A percentile compares a stretch with the other conserved stretches of the same genome.
Conservation (phyloP, 2,888 invertebrate genomes). For the Campoplex nolae region DNA sequence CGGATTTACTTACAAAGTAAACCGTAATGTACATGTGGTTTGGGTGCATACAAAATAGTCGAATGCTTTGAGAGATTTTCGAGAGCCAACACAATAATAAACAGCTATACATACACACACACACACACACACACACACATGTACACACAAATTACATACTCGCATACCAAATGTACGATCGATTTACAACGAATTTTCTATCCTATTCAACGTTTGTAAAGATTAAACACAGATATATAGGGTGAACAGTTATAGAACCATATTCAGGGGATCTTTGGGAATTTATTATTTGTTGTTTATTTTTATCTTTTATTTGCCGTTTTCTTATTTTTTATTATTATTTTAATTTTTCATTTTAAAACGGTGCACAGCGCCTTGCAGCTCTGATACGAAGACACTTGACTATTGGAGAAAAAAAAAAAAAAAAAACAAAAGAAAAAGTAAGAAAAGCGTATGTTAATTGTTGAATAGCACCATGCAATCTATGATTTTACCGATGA, state of each 20-base stretch:
- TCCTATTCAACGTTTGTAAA: slow-evolving; percentile 76
- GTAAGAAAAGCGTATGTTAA: slow-evolving; percentile 70
- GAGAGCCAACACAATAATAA: background rate
- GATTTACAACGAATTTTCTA: slow-evolving; percentile 82
- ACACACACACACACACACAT: slow-evolving; percentile 1
- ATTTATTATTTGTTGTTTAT: slow-evolving; percentile 38
- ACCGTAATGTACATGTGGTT: background rate
- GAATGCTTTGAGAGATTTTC: slow-evolving; percentile 7
- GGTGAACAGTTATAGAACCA: slow-evolving; percentile 47
- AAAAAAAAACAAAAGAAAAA: background rate
- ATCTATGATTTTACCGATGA: slow-evolving; percentile 78
- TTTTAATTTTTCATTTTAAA: slow-evolving; percentile 6
- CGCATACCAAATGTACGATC: slow-evolving; percentile 71
- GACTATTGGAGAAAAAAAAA: slow-evolving; percentile 73
- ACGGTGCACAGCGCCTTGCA: slow-evolving; percentile 71
- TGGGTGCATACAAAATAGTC: background rate
- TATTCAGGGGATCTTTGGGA: slow-evolving; percentile 53
- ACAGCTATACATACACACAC: too few relatives aligned
- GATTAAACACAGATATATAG: slow-evolving; percentile 40
- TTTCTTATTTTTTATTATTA: slow-evolving; percentile 38
- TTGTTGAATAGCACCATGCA: slow-evolving; percentile 81
- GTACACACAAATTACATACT: slow-evolving; percentile 31
- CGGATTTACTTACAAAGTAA: background rate
- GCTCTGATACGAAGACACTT: slow-evolving; percentile 78
- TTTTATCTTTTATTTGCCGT: slow-evolving; percentile 38